Evolutionary conservation across 2,113 vertebrate genomes (phyloP), one percentile per base, ranked within the genome.

Genomic region (Corythoichthys intestinalis): DNA sequence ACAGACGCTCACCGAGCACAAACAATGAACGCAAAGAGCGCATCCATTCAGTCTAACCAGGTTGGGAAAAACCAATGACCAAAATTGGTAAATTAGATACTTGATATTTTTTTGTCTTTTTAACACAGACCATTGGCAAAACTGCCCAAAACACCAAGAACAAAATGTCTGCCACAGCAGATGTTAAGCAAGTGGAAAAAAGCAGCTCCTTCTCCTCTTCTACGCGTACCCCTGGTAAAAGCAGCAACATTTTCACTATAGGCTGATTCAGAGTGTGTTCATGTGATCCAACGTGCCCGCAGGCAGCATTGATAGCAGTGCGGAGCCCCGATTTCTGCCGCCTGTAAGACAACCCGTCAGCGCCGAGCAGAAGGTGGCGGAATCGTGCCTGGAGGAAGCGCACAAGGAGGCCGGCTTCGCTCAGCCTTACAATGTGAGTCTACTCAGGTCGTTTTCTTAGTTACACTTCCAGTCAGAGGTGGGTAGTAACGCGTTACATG

Each of bases 391-490:
- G 62, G 93, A 94, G 78, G 93, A 90, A 60, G 81, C 91, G 1
- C 89, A 80, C 38, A 91, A 83, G 72, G 93, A 93, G 78, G 90
- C 90, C 0, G 92, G 93, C 11, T 92, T 93, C 80, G 88, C 90
- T n/a, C 81, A 90, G 49, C 86, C 91, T 13, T 86, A 83, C 14
- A 87, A 82, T 34, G 93, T 94, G 71, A 92, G 91, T 84, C 12
- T 5, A 8, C 41, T 44, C 9, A 8, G 41, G 41, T 44, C 41
- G 6, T 8, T 44, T 44, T 8, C 6, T 44, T 2, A 44, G 41
- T 5, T 44, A 44, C 41, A 44, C 41, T 44, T 44, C 9, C 6
- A 44, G 41, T 44, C 6, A 28, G 20, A 28, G 20, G 20, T 28
- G 20, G 20, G 20, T 28, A 28, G 20, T 28, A 28, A 28, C 20